Evolutionary conservation across 2,888 invertebrate species (phyloP).

Genomic region (Nesidiocoris tenuis): DNA sequence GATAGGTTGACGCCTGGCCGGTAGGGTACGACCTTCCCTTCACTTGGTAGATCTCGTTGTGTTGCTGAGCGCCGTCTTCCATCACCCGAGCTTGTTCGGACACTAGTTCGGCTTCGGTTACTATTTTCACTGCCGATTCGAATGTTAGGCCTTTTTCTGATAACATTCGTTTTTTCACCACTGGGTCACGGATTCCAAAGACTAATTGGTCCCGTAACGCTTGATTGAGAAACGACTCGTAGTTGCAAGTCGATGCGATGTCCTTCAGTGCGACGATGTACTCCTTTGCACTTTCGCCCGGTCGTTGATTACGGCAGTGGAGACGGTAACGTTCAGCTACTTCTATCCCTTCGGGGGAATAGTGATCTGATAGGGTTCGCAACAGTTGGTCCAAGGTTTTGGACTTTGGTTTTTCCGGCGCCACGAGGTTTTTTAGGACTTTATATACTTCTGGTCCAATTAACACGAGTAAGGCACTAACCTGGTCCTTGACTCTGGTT

Average conservation of each 20-base stretch:
- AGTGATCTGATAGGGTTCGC: slow-evolving; percentile 9
- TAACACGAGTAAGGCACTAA: no score
- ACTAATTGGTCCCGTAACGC: slow-evolving; percentile 43
- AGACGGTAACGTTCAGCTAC: slow-evolving; percentile 41
- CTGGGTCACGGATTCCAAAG: slow-evolving; percentile 26
- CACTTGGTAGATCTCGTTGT: no score
- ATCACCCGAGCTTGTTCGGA: neutral
- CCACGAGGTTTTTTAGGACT: slow-evolving; percentile 38
- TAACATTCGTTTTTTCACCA: neutral
- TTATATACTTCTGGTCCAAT: no score
- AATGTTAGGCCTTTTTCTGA: slow-evolving; percentile 8
- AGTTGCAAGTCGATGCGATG: slow-evolving; percentile 37
- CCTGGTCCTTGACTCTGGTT: no score
- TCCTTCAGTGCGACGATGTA: slow-evolving; percentile 37
- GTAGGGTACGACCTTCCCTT: no score
- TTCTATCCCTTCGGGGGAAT: slow-evolving; percentile 23
- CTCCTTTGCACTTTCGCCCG: slow-evolving; percentile 21
- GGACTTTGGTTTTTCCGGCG: slow-evolving; percentile 21
- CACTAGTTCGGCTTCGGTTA: slow-evolving; percentile 1
- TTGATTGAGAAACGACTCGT: slow-evolving; percentile 35
- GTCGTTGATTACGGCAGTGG: slow-evolving; percentile 29
- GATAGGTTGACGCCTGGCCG: no score
- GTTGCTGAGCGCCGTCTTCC: neutral
- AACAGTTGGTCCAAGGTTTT: slow-evolving; percentile 22
- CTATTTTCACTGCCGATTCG: slow-evolving; percentile 10